phyloP scores from a whole-genome alignment of 1,140 invertebrate species.

The Scaptodrosophila lebanonensis region DNA sequence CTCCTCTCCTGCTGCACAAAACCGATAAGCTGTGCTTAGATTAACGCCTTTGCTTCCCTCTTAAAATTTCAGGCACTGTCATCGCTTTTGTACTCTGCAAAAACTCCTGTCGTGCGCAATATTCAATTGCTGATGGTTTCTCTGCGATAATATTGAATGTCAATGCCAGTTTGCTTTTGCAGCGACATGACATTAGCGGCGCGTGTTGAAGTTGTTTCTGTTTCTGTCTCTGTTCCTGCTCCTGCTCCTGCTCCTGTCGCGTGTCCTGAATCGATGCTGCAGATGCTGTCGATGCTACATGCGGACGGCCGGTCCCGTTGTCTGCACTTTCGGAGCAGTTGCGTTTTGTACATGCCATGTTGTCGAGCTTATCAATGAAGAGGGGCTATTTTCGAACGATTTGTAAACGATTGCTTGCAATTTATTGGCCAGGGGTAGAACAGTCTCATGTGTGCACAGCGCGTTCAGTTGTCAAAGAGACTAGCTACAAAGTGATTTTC shows the following conservation, averaged over 20 bases:
- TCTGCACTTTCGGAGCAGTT: constrained; percentile 16
- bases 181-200: background rate
- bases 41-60: constrained; percentile 28
- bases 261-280: constrained; percentile 47
- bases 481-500: no score
- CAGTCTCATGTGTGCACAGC: no score
- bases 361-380: constrained; percentile 43
- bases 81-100: constrained; percentile 30
- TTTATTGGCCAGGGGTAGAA: constrained; percentile 35
- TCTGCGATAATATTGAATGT: constrained; percentile 67
- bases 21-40: constrained; percentile 70
- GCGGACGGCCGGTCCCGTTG: background rate
- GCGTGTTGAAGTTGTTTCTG: constrained; percentile 23
- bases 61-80: constrained; percentile 12
- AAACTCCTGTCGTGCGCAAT: constrained; percentile 57
- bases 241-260: no score
- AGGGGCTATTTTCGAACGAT: constrained; percentile 67
- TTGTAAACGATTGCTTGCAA: constrained; percentile 61
- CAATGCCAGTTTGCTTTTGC: constrained; percentile 55
- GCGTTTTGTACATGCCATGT: constrained; percentile 52
- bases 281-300: constrained; percentile 1
- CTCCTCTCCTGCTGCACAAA: constrained; percentile 29
- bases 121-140: constrained; percentile 70
- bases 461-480: no score
- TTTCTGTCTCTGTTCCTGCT: constrained; percentile 7